Conservation (phyloP, 2,797 vertebrate species). For the Ispidina picta region DNA sequence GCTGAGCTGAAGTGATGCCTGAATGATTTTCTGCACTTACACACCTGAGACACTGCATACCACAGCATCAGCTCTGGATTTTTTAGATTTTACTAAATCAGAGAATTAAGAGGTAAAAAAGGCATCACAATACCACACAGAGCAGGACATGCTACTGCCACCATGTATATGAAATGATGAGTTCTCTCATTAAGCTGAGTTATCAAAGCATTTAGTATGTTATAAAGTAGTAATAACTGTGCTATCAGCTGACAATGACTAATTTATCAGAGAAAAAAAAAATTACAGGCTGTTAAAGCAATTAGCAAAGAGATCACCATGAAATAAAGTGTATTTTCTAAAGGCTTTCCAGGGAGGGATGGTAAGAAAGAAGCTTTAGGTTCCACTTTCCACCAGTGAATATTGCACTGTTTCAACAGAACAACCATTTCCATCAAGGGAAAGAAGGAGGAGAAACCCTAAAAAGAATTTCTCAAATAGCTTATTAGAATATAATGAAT, state of each 20-base stretch:
- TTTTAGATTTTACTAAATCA: neutral
- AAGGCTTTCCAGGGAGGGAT: neutral
- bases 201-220: slow-evolving; percentile 8
- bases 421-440: neutral
- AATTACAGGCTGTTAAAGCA: neutral
- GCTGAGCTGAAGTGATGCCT: neutral
- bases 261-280: neutral
- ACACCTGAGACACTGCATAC: neutral
- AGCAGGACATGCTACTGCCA: neutral
- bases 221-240: neutral
- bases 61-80: neutral
- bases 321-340: slow-evolving; percentile 9
- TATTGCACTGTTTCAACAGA: neutral
- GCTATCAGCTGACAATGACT: slow-evolving; percentile 15
- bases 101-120: neutral
- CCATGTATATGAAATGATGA: neutral
- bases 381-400: neutral
- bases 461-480: neutral
- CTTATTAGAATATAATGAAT: slow-evolving; percentile 34
- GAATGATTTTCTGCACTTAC: neutral
- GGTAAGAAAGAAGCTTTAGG: neutral
- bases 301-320: slow-evolving; percentile 4
- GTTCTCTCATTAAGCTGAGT: neutral
- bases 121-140: rapidly evolving
- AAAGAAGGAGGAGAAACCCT: neutral